Base-by-base conservation (phyloP, 2,113 vertebrate genomes). In the Pituophis catenifer region DNA sequence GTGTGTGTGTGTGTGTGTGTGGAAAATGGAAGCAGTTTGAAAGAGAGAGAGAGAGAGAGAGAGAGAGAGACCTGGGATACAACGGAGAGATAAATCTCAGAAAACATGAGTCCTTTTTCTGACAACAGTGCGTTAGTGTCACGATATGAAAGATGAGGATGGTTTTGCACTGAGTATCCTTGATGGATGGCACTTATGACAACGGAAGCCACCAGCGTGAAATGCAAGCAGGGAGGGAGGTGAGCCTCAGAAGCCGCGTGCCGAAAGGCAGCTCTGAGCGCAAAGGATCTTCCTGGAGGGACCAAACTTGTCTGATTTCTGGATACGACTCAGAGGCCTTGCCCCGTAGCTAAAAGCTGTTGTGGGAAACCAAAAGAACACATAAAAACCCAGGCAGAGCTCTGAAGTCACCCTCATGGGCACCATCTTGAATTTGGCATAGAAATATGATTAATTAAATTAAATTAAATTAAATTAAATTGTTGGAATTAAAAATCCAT, bases 41-140 rank as follows among this genome's bases (percentile, higher is more conserved):
- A 26, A 13, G 1, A 8, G 12, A 21, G 50, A 81, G 38, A 21
- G 50, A 81, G 38, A 44, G 38, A 38, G 38, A 38, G 38, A 44
- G 58, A 15, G 12, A 1, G 26, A 50, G 48, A 50, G 5, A 62
- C 55, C 55, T 6, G 58, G 8, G 29, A 55, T 19, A 19, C 13
- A 10, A 3, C 0, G n/a, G 3, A 5, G 7, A 29, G 62, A 70
- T 92, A 89, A 48, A 75, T 92, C n/a, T 52, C 50, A 44, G 29
- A n/a, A n/a, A 44, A 21, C 23, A 4, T 2, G 9, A 13, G 44
- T 24, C 58, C 24, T 24, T 81, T 58, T 50, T 53, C 85, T 33
- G 44, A 85, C 57, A 59, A 50, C 65, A 90, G 54, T 85, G 70
- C 86, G 90, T 93, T 93, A 93, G 88, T 86, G 88, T 89, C 92